These are phyloP conservation scores for Sebastes kiyomatsui DNA, from an alignment of 2,797 vertebrate genomes.

Conservation along the genomic window DNA sequence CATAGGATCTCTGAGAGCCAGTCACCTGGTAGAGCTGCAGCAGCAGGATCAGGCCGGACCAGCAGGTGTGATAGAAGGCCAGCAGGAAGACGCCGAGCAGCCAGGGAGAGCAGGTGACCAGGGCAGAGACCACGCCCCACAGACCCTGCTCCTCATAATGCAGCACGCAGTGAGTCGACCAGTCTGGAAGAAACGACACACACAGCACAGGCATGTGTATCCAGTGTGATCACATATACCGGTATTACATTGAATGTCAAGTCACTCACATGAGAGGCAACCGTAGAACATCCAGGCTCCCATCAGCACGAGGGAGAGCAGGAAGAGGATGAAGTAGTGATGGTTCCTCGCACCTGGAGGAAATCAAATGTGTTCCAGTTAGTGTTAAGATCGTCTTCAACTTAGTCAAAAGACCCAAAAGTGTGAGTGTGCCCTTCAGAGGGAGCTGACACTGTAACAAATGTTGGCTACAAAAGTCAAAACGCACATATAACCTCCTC, in stretches of 20 bases:
- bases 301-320: slow-evolving; percentile 82
- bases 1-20: background rate
- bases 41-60: slow-evolving; percentile 83
- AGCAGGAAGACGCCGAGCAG: slow-evolving; percentile 86
- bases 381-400: background rate
- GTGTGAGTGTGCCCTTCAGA: background rate
- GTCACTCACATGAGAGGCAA: slow-evolving; percentile 87
- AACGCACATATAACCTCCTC: background rate
- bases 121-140: slow-evolving; percentile 80
- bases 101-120: slow-evolving; percentile 91
- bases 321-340: slow-evolving; percentile 89
- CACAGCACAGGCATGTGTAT: background rate
- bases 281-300: slow-evolving; percentile 88
- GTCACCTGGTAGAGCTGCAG: slow-evolving; percentile 91
- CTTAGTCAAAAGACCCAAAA: background rate
- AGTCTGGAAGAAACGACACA: slow-evolving; percentile 80
- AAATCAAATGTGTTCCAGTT: background rate
- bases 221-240: background rate
- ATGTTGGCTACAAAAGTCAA: background rate
- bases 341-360: slow-evolving; percentile 92
- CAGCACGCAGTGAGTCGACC: slow-evolving; percentile 84
- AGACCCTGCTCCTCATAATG: slow-evolving; percentile 83
- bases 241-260: fast-evolving
- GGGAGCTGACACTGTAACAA: background rate
- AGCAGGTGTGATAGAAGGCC: slow-evolving; percentile 85